Conservation (phyloP, 2,888 invertebrate genomes). For the Opisthograptis luteolata region DNA sequence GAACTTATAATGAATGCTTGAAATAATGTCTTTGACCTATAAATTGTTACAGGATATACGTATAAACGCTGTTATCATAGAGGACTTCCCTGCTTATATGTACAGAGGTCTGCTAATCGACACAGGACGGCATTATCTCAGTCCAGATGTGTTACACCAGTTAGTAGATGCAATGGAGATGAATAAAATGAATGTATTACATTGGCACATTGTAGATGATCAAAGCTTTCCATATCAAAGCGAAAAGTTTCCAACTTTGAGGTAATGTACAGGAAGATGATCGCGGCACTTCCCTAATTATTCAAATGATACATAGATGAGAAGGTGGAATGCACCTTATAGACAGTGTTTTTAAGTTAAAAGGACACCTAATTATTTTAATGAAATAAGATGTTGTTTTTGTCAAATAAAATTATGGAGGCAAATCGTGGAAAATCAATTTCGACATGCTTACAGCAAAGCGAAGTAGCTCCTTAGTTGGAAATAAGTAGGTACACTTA, state of each 20-base stretch:
- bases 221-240: conserved; percentile 96
- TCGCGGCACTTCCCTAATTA: conserved; percentile 57
- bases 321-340: no score
- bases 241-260: conserved; percentile 89
- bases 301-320: not conserved
- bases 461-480: no score
- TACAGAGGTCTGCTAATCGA: conserved; percentile 95
- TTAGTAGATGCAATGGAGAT: conserved; percentile 93
- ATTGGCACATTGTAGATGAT: conserved; percentile 98
- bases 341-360: no score
- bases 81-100: conserved; percentile 90
- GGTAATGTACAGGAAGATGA: conserved; percentile 61
- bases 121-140: conserved; percentile 93
- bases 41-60: conserved; percentile 87
- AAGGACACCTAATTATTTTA: no score
- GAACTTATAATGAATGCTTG: no score
- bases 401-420: no score
- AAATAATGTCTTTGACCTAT: no score
- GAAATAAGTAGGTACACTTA: no score
- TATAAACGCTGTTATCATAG: conserved; percentile 87
- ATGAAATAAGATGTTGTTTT: no score
- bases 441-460: no score
- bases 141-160: conserved; percentile 85
- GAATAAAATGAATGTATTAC: conserved; percentile 96
- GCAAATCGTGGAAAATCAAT: no score